Evolutionary conservation across 2,888 invertebrate species (phyloP).

Genomic region (Eremobia ochroleuca): DNA sequence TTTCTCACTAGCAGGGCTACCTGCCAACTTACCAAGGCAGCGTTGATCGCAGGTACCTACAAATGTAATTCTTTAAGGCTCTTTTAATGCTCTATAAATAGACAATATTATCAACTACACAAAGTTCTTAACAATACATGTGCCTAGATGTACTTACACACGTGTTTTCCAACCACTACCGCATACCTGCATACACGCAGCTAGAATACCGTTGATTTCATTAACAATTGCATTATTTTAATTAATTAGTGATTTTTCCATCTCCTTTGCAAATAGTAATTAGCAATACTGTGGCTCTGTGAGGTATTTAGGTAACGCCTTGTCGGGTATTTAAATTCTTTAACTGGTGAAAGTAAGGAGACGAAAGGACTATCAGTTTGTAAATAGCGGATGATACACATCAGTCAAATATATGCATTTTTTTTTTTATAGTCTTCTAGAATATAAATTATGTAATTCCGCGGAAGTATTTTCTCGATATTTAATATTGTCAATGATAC

Average conservation of each 20-base stretch:
- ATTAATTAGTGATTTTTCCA: constrained; percentile 47
- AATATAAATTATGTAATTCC: no score
- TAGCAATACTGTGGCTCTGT: neutral
- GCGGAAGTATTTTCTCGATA: no score
- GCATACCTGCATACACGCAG: constrained; percentile 51
- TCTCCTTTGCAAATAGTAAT: constrained; percentile 40
- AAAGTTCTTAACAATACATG: constrained; percentile 1
- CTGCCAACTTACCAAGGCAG: constrained; percentile 4
- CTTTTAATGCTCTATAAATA: constrained; percentile 4
- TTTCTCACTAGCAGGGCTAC: neutral
- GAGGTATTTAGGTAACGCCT: constrained; percentile 8
- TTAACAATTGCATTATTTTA: constrained; percentile 51
- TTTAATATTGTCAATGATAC: no score
- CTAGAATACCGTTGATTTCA: constrained; percentile 54
- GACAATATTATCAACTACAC: constrained; percentile 11
- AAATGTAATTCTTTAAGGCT: neutral
- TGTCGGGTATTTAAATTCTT: neutral
- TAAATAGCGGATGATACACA: no score
- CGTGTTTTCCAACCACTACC: constrained; percentile 40
- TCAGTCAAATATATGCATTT: no score
- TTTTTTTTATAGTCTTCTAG: no score
- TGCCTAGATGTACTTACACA: constrained; percentile 14
- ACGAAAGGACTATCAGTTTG: neutral
- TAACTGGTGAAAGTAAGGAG: neutral
- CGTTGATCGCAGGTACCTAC: no score